Evolutionary conservation across 2,113 vertebrate species (phyloP).

Genomic region (Varanus salvator): DNA sequence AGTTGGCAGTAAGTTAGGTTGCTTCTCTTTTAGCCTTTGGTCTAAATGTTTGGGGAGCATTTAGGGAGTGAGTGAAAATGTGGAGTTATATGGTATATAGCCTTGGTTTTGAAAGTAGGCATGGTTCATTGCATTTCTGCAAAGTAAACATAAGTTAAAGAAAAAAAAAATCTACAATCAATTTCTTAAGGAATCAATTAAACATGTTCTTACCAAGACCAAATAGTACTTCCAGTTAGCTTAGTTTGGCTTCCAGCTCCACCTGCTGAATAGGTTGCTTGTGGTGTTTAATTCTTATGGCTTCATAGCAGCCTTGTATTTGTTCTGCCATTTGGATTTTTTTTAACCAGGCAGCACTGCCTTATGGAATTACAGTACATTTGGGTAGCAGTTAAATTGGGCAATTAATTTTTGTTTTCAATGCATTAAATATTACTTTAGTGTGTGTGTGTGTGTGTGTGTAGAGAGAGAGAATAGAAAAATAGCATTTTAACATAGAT

Average conservation of each 20-base stretch:
- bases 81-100: neutral
- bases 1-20: too few species aligned
- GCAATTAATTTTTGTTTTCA: conserved; percentile 18
- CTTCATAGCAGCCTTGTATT: conserved; percentile 10
- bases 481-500: neutral
- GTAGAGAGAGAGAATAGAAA: neutral
- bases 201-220: neutral
- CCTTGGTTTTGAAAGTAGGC: neutral
- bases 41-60: too few species aligned
- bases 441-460: neutral
- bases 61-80: too few species aligned
- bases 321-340: neutral
- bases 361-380: conserved; percentile 14
- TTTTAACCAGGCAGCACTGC: neutral
- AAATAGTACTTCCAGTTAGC: neutral
- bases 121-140: conserved; percentile 4
- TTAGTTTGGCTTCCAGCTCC: neutral
- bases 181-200: conserved; percentile 17
- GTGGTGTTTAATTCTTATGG: neutral
- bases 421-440: conserved; percentile 24
- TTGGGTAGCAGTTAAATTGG: conserved; percentile 23
- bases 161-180: neutral
- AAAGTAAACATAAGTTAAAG: neutral
- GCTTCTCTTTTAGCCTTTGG: too few species aligned
- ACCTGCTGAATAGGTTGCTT: neutral